Conservation (phyloP, 2,113 vertebrate species). For the Melanerpes aurifrons region DNA sequence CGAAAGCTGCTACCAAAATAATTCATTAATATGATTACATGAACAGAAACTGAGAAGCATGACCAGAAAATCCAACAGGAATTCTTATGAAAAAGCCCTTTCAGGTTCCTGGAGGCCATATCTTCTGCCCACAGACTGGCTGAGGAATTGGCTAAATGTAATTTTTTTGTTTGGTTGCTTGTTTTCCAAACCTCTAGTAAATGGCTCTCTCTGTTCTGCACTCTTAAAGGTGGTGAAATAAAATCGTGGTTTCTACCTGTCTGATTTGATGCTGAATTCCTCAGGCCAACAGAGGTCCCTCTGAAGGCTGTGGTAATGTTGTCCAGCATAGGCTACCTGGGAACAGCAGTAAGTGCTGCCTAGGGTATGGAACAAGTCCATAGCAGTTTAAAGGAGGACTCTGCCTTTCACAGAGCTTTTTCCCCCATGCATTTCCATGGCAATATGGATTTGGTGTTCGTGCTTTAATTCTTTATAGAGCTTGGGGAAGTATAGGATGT, state of each 20-base stretch:
- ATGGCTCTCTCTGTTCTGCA: background rate
- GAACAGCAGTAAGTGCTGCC: background rate
- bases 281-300: background rate
- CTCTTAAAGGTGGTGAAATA: background rate
- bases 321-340: background rate
- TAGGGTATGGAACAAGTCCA: too few species aligned
- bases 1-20: background rate
- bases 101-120: background rate
- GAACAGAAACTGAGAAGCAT: conserved; percentile 1
- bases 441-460: background rate
- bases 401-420: background rate
- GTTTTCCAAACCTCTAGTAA: background rate
- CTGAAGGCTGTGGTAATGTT: background rate
- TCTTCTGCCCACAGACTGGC: background rate
- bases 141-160: background rate
- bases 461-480: background rate
- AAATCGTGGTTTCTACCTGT: background rate
- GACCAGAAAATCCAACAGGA: background rate
- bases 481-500: background rate
- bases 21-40: conserved; percentile 29
- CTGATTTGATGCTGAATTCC: background rate
- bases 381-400: background rate
- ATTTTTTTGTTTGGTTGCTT: background rate
- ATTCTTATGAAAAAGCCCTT: background rate
- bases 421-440: background rate